phyloP scores from a whole-genome alignment of 1,140 invertebrate genomes.

The Platyscapa corneri region DNA sequence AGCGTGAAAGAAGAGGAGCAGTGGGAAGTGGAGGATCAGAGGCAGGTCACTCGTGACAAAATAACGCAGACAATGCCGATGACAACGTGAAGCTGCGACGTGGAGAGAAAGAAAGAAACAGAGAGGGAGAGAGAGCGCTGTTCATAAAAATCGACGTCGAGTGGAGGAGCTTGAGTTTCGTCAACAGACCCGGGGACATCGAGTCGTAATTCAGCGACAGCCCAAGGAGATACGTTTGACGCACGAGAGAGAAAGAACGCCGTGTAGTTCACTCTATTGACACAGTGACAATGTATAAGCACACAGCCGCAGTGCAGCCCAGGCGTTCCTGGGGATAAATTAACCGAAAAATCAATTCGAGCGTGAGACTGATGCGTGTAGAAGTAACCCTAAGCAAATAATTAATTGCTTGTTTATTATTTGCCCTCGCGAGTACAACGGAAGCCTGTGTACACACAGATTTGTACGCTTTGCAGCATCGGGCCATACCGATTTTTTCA shows the following conservation, averaged over 20 bases:
- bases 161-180: background rate
- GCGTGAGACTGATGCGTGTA: slow-evolving; percentile 52
- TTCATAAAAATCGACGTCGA: background rate
- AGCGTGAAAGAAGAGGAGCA: background rate
- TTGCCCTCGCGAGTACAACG: slow-evolving; percentile 50
- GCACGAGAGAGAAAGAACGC: slow-evolving; percentile 1
- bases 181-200: too few relatives aligned
- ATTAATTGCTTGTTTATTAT: slow-evolving; percentile 67
- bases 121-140: background rate
- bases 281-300: slow-evolving; percentile 54
- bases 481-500: background rate
- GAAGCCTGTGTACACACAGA: background rate
- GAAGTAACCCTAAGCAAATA: slow-evolving; percentile 62
- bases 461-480: background rate
- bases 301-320: background rate
- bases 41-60: slow-evolving; percentile 27
- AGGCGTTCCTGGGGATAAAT: slow-evolving; percentile 56
- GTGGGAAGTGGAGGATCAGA: background rate
- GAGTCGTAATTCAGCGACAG: background rate
- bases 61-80: slow-evolving; percentile 25
- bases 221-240: background rate
- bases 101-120: too few relatives aligned
- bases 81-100: background rate
- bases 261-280: slow-evolving; percentile 49
- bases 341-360: slow-evolving; percentile 64